Conservation (phyloP, 2,888 invertebrate genomes). For the Torymus aiolomorphi region DNA sequence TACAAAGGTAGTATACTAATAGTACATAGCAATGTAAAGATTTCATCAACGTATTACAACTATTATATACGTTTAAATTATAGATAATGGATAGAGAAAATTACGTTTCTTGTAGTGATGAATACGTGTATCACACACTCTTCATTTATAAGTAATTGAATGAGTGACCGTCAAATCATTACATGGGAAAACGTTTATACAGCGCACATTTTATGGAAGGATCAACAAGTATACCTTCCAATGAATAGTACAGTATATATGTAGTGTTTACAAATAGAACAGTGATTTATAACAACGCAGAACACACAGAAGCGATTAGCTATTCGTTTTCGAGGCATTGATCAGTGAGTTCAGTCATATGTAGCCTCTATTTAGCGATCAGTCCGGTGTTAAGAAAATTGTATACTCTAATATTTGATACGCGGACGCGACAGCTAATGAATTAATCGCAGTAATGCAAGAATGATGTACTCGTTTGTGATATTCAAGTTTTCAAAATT, state of each 20-base stretch:
- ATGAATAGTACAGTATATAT: neutral
- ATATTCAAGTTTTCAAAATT: no score
- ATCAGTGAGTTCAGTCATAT: neutral
- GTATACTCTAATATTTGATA: no score
- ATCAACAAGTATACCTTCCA: neutral
- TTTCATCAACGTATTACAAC: neutral
- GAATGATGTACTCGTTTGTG: no score
- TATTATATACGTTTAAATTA: neutral
- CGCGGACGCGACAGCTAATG: no score
- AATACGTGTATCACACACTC: no score
- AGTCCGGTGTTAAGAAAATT: no score
- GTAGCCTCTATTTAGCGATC: no score
- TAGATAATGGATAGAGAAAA: no score
- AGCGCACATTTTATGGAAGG: slow-evolving; percentile 8
- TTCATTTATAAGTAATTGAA: neutral
- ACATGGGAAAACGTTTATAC: slow-evolving; percentile 5
- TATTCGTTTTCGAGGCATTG: neutral
- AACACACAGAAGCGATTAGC: neutral
- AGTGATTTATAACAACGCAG: slow-evolving; percentile 10
- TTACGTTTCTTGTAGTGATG: neutral
- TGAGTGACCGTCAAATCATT: no score
- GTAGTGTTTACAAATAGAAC: slow-evolving; percentile 4
- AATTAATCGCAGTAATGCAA: no score
- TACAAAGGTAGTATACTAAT: no score
- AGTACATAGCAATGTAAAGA: no score